Conservation (phyloP, 2,113 vertebrate genomes). For the Myotis brandtii region DNA sequence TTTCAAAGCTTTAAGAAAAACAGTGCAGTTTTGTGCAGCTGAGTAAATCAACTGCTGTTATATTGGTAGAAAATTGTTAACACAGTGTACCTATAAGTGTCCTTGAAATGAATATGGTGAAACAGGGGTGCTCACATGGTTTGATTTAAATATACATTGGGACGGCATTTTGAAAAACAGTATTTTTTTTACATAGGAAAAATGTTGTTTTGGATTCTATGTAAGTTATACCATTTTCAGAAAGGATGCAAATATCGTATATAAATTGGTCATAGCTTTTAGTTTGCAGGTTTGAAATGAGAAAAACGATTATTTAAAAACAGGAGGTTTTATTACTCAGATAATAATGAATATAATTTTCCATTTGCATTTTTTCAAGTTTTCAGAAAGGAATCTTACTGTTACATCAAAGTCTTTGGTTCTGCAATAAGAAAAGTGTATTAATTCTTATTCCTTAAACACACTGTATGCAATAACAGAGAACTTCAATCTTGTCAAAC, state of each 20-base stretch:
- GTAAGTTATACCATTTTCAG: background rate
- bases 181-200: background rate
- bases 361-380: background rate
- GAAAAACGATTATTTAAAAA: background rate
- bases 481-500: slow-evolving; percentile 50
- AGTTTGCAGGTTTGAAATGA: background rate
- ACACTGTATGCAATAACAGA: slow-evolving; percentile 20
- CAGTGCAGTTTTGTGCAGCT: background rate
- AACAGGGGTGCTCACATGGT: background rate
- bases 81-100: background rate
- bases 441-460: slow-evolving; percentile 51
- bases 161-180: slow-evolving; percentile 12
- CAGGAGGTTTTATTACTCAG: background rate
- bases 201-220: background rate
- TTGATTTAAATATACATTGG: background rate
- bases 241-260: background rate
- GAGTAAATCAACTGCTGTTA: slow-evolving; percentile 25
- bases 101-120: slow-evolving; percentile 26
- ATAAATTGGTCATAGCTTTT: background rate
- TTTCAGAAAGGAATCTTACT: slow-evolving; percentile 3
- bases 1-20: slow-evolving; percentile 63
- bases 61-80: background rate
- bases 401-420: slow-evolving; percentile 38
- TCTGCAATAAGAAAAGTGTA: background rate
- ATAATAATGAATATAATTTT: slow-evolving; percentile 31